Conservation (phyloP, 2,888 invertebrate species). For the Aphodius sticticus region DNA sequence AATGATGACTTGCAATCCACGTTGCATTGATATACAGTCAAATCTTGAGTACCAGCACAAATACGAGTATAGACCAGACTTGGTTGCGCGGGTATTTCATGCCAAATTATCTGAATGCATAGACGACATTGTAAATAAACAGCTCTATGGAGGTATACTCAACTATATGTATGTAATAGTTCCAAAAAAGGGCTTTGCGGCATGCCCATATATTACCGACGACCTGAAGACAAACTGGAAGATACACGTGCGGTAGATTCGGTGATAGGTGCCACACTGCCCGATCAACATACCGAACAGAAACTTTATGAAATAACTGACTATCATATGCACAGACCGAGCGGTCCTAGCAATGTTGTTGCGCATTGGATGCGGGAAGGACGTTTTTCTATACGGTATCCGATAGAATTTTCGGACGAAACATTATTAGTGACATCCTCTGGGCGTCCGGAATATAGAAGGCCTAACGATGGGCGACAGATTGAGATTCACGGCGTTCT, state of each 20-base stretch:
- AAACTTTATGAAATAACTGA: conserved; percentile 18
- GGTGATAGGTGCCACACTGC: conserved; percentile 14
- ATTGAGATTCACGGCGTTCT: conserved; percentile 26
- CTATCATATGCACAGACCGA: background rate
- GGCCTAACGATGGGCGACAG: conserved; percentile 35
- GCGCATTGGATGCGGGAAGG: conserved; percentile 41
- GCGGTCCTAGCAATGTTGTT: conserved; percentile 33
- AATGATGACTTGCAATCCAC: conserved; percentile 41
- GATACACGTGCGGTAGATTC: conserved; percentile 9
- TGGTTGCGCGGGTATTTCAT: conserved; percentile 36
- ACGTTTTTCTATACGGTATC: conserved; percentile 48
- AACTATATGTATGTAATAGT: conserved; percentile 37
- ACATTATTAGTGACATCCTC: background rate
- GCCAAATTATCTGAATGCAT: conserved; percentile 36
- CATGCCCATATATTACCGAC: conserved; percentile 35
- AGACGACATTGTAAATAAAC: conserved; percentile 25
- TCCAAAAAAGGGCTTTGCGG: conserved; percentile 42
- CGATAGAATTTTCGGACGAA: conserved; percentile 39
- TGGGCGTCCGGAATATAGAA: background rate
- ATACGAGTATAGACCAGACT: conserved; percentile 37
- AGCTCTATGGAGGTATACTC: conserved; percentile 26
- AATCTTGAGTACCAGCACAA: conserved; percentile 26
- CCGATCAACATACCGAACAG: background rate
- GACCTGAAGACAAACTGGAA: conserved; percentile 16
- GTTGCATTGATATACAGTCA: conserved; percentile 38